Evolutionary conservation across 2,797 vertebrate species (phyloP).

Genomic region (Petrocephalus sullivani): DNA sequence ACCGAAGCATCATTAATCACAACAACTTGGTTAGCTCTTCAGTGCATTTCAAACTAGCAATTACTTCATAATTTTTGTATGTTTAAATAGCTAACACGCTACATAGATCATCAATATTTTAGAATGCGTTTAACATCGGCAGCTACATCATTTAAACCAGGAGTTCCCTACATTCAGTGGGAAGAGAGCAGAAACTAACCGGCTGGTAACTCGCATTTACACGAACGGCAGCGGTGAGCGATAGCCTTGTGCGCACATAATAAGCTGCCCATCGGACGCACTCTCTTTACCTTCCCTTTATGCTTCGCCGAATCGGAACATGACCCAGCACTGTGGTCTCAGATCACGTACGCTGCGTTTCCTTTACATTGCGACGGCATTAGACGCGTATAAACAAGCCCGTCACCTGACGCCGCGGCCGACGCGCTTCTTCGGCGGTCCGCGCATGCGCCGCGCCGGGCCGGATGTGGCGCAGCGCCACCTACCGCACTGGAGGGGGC

Average conservation of each 20-base stretch:
- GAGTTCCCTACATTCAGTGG: neutral
- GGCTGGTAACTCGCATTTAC: neutral
- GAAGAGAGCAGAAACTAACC: neutral
- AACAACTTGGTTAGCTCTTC: neutral
- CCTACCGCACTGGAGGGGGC: neutral
- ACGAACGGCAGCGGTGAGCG: neutral
- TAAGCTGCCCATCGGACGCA: neutral
- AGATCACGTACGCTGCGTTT: neutral
- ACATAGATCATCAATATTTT: neutral
- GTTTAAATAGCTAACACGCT: neutral
- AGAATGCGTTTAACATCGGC: neutral
- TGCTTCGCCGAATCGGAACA: neutral
- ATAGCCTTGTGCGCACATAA: neutral
- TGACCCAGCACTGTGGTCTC: neutral
- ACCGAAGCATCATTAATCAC: neutral
- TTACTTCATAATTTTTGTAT: neutral
- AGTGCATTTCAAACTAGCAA: neutral
- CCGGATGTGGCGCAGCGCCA: neutral
- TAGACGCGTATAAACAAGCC: neutral
- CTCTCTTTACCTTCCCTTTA: neutral
- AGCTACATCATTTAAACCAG: neutral
- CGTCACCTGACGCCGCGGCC: neutral
- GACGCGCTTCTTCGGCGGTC: neutral
- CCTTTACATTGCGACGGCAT: neutral
- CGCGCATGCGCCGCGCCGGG: neutral